Evolutionary conservation across 2,797 vertebrate species (phyloP).

Genomic region (Danio albolineatus): DNA sequence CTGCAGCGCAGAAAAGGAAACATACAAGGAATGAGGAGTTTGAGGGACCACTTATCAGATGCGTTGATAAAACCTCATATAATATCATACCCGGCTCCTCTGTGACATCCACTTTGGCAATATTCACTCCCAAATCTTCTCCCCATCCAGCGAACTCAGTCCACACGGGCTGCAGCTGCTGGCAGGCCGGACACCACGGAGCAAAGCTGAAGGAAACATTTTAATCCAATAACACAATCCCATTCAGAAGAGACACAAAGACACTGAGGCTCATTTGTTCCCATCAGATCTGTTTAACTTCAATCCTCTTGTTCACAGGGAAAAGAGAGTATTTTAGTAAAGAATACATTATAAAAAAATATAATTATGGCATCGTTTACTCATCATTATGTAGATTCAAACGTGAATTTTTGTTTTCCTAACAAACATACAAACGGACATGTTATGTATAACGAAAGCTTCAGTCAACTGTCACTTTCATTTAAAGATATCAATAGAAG

Average conservation of each 20-base stretch:
- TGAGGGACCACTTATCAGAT: too few species aligned
- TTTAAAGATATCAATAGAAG: too few species aligned
- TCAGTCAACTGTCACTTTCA: too few species aligned
- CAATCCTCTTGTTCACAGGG: background rate
- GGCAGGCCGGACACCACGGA: slow-evolving; percentile 96
- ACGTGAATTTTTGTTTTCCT: background rate
- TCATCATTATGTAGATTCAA: background rate
- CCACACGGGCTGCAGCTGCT: slow-evolving; percentile 92
- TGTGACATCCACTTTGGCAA: slow-evolving; percentile 96
- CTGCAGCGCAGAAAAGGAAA: slow-evolving; percentile 70
- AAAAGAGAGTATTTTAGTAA: too few species aligned
- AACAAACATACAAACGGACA: background rate
- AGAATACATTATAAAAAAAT: background rate
- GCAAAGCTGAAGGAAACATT: slow-evolving; percentile 83
- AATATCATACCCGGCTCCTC: slow-evolving; percentile 88
- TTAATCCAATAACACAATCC: slow-evolving; percentile 9
- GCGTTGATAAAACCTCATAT: background rate
- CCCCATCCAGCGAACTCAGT: slow-evolving; percentile 94
- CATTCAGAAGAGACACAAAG: slow-evolving; percentile 13
- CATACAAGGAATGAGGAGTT: background rate
- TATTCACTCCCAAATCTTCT: slow-evolving; percentile 91
- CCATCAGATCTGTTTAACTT: slow-evolving; percentile 19
- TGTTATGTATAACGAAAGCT: background rate
- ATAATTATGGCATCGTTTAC: background rate
- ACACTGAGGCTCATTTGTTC: background rate